Conservation (phyloP, 2,888 invertebrate genomes). For the Pachydiplax longipennis region DNA sequence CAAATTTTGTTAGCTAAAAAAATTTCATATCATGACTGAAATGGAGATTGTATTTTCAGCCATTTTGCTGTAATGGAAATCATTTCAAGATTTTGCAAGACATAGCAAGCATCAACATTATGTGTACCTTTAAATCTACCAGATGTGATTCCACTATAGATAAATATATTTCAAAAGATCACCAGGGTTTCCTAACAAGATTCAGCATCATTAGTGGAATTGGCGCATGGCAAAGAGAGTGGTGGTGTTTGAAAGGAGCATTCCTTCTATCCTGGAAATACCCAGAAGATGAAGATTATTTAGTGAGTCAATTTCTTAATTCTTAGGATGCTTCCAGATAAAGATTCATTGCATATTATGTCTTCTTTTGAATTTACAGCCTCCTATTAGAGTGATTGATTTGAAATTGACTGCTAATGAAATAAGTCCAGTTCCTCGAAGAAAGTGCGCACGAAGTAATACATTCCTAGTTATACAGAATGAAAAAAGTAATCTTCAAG, state of each 20-base stretch:
- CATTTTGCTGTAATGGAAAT: not conserved
- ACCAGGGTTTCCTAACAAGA: not conserved
- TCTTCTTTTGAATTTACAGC: not conserved
- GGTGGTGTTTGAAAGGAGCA: constrained; percentile 23
- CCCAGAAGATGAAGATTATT: constrained; percentile 22
- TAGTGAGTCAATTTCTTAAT: not conserved
- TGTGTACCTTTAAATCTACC: not conserved
- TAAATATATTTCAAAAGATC: not conserved
- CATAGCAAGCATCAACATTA: not conserved
- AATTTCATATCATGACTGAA: too few relatives aligned
- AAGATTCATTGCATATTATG: too few relatives aligned
- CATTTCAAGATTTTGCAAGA: not conserved
- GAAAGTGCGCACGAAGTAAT: constrained; percentile 5
- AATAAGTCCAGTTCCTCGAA: not conserved
- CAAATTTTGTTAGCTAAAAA: too few relatives aligned
- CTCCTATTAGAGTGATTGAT: not conserved
- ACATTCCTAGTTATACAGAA: not conserved
- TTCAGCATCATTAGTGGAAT: not conserved
- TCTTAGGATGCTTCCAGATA: too few relatives aligned
- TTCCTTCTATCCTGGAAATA: constrained; percentile 12
- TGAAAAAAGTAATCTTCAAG: not conserved
- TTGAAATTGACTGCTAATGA: not conserved
- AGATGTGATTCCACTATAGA: not conserved
- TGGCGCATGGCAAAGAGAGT: constrained; percentile 21
- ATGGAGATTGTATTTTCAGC: not conserved